Evolutionary conservation across 2,888 invertebrate genomes (phyloP).

Genomic region (Xiphydria camelus): DNA sequence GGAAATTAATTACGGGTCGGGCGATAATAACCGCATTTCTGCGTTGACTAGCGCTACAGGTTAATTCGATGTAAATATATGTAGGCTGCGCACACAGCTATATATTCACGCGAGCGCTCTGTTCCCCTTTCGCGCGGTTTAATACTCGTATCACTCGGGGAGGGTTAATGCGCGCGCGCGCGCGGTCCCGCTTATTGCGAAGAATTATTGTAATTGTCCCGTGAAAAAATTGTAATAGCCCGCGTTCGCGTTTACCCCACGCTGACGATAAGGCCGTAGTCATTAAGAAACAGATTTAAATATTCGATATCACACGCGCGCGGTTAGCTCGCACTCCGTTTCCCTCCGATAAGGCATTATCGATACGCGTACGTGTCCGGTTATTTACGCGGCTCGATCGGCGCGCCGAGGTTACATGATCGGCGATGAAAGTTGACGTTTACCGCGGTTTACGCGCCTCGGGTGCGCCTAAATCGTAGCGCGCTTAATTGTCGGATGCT

Average conservation of each 20-base stretch:
- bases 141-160: not conserved
- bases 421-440: too few species aligned
- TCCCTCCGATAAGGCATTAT: too few species aligned
- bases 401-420: too few species aligned
- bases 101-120: too few species aligned
- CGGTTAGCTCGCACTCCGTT: not conserved
- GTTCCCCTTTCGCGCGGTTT: too few species aligned
- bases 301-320: not conserved
- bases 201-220: slow-evolving; percentile 18
- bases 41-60: slow-evolving; percentile 2
- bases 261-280: not conserved
- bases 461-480: too few species aligned
- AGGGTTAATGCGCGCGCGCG: too few species aligned
- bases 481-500: too few species aligned
- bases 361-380: too few species aligned
- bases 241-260: slow-evolving; percentile 8
- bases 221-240: slow-evolving; percentile 5
- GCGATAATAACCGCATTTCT: slow-evolving; percentile 21
- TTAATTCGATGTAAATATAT: slow-evolving; percentile 25
- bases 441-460: too few species aligned
- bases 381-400: too few species aligned
- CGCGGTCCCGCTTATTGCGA: not conserved
- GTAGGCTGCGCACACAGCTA: too few species aligned
- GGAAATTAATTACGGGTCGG: slow-evolving; percentile 31
- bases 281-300: slow-evolving; percentile 2